Conservation (phyloP, 1,140 invertebrate genomes). For the Brachionus koreanus region DNA sequence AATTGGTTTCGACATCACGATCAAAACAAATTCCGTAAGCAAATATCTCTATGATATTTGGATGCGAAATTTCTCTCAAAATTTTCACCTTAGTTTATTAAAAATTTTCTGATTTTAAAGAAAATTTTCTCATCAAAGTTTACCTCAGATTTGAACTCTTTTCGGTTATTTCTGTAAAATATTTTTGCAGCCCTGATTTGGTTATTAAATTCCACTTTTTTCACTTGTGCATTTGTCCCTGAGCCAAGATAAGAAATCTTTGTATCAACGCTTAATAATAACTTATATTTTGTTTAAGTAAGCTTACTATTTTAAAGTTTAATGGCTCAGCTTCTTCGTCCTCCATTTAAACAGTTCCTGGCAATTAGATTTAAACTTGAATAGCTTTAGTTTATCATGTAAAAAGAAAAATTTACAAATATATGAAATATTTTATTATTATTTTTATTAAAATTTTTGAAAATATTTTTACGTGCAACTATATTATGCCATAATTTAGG, state of each 20-base stretch:
- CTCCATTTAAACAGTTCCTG: background rate
- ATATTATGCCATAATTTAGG: background rate
- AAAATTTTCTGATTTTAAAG: no score
- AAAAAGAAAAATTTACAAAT: background rate
- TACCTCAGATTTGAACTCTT: constrained; percentile 4
- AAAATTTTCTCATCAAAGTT: no score
- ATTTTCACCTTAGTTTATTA: background rate
- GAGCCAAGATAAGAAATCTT: background rate
- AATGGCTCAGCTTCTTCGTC: background rate
- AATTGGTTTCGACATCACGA: background rate
- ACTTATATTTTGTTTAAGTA: background rate
- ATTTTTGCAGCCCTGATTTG: constrained; percentile 22
- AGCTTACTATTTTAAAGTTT: background rate
- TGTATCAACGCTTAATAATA: background rate
- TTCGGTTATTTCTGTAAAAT: background rate
- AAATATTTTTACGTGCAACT: background rate
- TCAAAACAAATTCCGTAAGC: constrained; percentile 68
- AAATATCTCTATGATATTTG: constrained; percentile 89
- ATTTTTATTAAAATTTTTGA: background rate
- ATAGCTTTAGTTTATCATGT: no score
- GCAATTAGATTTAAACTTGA: background rate
- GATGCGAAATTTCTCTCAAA: constrained; percentile 80
- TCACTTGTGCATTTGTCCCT: constrained; percentile 14
- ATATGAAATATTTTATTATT: background rate
- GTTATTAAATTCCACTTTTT: constrained; percentile 2